Conservation (phyloP, 2,113 vertebrate species). For the Caloenas nicobarica region DNA sequence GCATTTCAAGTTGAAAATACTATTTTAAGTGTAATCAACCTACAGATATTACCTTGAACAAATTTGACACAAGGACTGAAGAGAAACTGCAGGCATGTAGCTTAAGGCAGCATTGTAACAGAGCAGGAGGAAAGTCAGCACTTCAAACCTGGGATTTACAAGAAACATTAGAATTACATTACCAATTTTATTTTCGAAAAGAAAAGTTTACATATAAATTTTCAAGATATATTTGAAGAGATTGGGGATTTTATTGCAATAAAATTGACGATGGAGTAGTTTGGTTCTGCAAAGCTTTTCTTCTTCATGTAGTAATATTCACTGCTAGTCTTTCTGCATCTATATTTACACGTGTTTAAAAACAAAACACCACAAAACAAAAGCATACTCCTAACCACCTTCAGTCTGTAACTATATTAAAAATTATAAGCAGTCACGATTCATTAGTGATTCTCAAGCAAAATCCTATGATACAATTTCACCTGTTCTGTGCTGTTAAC, state of each 20-base stretch:
- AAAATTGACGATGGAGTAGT: neutral
- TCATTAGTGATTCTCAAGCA: neutral
- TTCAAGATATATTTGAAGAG: neutral
- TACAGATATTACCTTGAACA: slow-evolving; percentile 88
- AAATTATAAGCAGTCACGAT: neutral
- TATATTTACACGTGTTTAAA: neutral
- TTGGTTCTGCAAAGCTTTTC: neutral
- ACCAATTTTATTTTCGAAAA: neutral
- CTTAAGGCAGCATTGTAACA: slow-evolving; percentile 95
- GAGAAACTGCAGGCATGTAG: slow-evolving; percentile 89
- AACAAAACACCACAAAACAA: neutral
- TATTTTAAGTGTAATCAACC: neutral
- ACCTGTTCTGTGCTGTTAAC: slow-evolving; percentile 97
- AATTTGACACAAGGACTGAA: slow-evolving; percentile 94
- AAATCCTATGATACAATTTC: neutral
- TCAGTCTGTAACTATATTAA: neutral
- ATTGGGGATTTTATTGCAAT: neutral
- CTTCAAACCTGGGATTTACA: slow-evolving; percentile 87
- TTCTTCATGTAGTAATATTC: neutral
- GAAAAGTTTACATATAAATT: neutral
- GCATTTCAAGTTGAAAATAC: neutral
- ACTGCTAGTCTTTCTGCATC: neutral
- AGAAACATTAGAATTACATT: neutral
- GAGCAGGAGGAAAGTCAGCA: slow-evolving; percentile 93
- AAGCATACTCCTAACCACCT: neutral